Evolutionary conservation across 1,140 invertebrate species (phyloP).

Genomic region (Phymorhynchus buccinoides): DNA sequence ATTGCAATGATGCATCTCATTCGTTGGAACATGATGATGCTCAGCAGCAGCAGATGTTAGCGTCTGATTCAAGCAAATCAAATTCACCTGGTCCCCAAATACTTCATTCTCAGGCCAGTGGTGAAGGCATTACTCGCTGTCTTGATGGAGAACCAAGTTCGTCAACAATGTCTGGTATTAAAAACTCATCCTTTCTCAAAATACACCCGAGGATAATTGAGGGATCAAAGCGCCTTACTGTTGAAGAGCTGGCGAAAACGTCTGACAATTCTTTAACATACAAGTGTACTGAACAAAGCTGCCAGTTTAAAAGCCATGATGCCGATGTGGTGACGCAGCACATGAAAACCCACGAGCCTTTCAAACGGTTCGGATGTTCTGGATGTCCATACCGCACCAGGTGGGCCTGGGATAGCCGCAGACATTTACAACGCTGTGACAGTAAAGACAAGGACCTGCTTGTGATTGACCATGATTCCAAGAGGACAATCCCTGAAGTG

Average conservation of each 20-base stretch:
- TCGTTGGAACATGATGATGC: too few species aligned
- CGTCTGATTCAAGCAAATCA: too few species aligned
- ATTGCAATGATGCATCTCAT: too few species aligned
- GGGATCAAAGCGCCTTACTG: slow-evolving; percentile 62
- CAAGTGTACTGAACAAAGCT: too few species aligned
- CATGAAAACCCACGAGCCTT: slow-evolving; percentile 73
- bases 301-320: slow-evolving; percentile 72
- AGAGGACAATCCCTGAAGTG: slow-evolving; percentile 48
- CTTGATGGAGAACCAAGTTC: background rate
- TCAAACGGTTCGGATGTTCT: slow-evolving; percentile 72
- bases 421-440: slow-evolving; percentile 71
- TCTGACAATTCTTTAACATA: too few species aligned
- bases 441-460: slow-evolving; percentile 69
- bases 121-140: too few species aligned
- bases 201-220: too few species aligned
- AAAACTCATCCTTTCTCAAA: background rate
- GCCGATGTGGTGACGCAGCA: slow-evolving; percentile 73
- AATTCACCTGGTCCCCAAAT: too few species aligned
- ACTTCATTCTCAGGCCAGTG: too few species aligned
- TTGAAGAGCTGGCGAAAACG: too few species aligned
- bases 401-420: slow-evolving; percentile 75
- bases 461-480: slow-evolving; percentile 68
- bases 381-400: slow-evolving; percentile 72
- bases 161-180: background rate
- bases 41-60: background rate